phyloP scores from a whole-genome alignment of 2,113 vertebrate species.

The Lampris incognitus region DNA sequence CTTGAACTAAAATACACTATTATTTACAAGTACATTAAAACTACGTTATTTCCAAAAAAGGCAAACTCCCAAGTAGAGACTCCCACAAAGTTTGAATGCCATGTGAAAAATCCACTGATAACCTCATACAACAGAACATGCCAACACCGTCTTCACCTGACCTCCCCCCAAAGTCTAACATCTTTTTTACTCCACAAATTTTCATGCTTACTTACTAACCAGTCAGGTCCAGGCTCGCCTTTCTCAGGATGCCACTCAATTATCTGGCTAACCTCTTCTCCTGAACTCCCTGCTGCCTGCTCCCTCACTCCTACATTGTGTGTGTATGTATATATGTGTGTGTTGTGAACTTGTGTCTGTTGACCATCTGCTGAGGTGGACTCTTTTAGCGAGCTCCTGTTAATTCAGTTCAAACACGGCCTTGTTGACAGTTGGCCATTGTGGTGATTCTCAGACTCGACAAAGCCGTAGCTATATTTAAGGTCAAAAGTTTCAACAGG shows the following conservation, averaged over 20 bases:
- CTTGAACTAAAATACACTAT: neutral
- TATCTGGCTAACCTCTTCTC: conserved; percentile 4
- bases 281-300: conserved; percentile 10
- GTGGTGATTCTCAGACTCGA: conserved; percentile 4
- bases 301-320: conserved; percentile 14
- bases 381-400: conserved; percentile 46
- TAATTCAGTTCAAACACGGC: conserved; percentile 74
- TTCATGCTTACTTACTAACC: conserved; percentile 29
- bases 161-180: neutral
- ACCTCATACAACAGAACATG: neutral
- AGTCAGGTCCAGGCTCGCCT: conserved; percentile 64
- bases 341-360: conserved; percentile 45
- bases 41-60: neutral
- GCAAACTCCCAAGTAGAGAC: neutral
- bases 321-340: neutral
- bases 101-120: conserved; percentile 11
- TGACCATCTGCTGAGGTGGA: conserved; percentile 50
- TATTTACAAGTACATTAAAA: neutral
- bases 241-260: conserved; percentile 12
- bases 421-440: conserved; percentile 18
- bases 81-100: neutral
- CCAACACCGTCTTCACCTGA: neutral
- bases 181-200: conserved; percentile 27
- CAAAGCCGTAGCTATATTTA: conserved; percentile 36
- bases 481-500: neutral